Evolutionary conservation across 2,113 vertebrate species (phyloP), one percentile per base, ranked within the genome.

Genomic region (Struthidea cinerea): DNA sequence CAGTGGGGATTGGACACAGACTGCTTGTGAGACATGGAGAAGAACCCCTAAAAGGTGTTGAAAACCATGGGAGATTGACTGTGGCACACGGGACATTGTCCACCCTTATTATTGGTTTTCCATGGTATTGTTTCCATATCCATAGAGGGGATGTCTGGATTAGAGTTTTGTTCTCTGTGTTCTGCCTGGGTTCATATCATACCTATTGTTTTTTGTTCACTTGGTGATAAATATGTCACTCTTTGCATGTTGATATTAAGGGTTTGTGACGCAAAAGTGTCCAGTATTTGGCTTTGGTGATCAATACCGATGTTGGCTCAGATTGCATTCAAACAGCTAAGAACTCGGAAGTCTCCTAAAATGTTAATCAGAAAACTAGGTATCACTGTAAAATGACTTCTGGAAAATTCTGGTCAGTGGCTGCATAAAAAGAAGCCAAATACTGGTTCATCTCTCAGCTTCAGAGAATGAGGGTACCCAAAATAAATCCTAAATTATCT

Each of bases 1-100:
- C 28, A 7, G 2, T 14, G 53, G 46, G 37, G 16, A 3, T 6
- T 65, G 33, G 27, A 18, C 33, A 12, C 7, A 52, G 46, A 23
- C 4, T 73, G 30, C 16, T 10, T 30, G 27, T 30, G 47, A 63
- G 50, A 35, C 0, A 0, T 23, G 16, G 20, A 57, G 24, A 77
- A 63, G 1, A 9, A 26, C 30, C 10, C 39, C 35, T 63, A 46
- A 53, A 79, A 35, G 7, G 0, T 49, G 24, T 47, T 70, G 50
- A 37, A 50, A 32, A 9, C 3, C 13, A 12, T 28, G 33, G 17
- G 41, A 21, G 44, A 26, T 21, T 67, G 24, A 20, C 11, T 69
- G 18, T 6, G 41, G 33, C n/a, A 23, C 7, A 13, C 0, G 41
- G 23, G 24, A 20, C 1, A 1, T 39, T 33, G 14, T 42, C 23